Conservation (phyloP, 2,888 invertebrate species). For the Spisula solida region DNA sequence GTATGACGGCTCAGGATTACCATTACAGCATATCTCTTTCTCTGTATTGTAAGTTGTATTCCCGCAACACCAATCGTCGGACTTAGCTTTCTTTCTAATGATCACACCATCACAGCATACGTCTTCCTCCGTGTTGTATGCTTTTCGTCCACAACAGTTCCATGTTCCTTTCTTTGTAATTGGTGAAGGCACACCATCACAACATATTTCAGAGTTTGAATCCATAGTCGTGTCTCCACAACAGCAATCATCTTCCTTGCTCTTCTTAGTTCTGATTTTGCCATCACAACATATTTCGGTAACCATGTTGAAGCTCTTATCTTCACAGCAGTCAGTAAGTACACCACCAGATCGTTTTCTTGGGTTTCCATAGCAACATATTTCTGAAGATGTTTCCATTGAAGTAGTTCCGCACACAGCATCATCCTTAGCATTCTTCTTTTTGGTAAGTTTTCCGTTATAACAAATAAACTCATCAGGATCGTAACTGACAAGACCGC, state of each 20-base stretch:
- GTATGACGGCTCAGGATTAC: constrained; percentile 48
- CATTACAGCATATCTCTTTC: constrained; percentile 59
- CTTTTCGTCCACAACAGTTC: constrained; percentile 57
- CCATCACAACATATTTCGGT: constrained; percentile 64
- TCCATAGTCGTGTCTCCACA: constrained; percentile 64
- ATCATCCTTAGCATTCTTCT: constrained; percentile 53
- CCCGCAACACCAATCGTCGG: constrained; percentile 65
- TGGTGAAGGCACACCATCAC: constrained; percentile 55
- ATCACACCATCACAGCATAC: constrained; percentile 55
- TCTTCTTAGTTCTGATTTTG: constrained; percentile 52
- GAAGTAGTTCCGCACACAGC: constrained; percentile 60
- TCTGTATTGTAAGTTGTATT: constrained; percentile 52
- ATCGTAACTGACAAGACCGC: constrained; percentile 55
- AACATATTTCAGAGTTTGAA: constrained; percentile 57
- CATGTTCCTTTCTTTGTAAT: constrained; percentile 44
- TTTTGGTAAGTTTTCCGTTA: constrained; percentile 50
- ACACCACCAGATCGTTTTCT: constrained; percentile 53
- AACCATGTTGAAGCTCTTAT: constrained; percentile 57
- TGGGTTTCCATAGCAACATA: constrained; percentile 63
- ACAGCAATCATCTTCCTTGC: constrained; percentile 53
- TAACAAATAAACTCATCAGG: constrained; percentile 54
- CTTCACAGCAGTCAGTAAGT: constrained; percentile 56
- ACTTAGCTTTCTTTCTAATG: constrained; percentile 41
- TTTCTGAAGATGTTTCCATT: constrained; percentile 55
- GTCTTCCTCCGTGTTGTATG: constrained; percentile 46